These are phyloP conservation scores for Gallinago paraguaiae DNA, from an alignment of 2,113 vertebrate genomes.

Conservation along the genomic window DNA sequence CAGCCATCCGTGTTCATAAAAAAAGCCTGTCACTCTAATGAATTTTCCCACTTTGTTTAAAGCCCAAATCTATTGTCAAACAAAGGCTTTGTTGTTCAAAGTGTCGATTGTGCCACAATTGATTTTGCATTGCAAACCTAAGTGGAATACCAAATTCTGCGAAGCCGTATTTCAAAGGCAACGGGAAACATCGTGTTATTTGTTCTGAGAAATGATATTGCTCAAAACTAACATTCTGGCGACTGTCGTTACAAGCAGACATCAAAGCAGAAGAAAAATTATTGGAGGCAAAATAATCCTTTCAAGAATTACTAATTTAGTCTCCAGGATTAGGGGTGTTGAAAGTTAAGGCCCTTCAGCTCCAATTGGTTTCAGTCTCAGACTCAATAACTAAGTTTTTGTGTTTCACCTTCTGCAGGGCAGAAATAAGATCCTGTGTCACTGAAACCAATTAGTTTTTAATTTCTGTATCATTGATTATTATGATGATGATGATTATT, in stretches of 20 bases:
- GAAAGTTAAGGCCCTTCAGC: not conserved
- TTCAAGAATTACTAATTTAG: not conserved
- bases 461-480: not conserved
- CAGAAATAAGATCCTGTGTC: not conserved
- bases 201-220: not conserved
- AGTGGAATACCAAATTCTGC: not conserved
- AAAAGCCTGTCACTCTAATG: not conserved
- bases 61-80: not conserved
- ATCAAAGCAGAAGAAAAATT: not conserved
- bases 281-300: not conserved
- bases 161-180: not conserved
- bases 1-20: not conserved
- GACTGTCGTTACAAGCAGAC: not conserved
- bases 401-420: not conserved
- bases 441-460: not conserved
- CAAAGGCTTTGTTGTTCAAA: not conserved
- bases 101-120: not conserved
- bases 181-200: not conserved
- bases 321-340: not conserved
- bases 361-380: not conserved
- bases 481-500: not conserved
- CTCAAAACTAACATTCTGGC: not conserved
- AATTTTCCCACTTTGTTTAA: not conserved
- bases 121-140: conserved; percentile 6
- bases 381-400: not conserved